Percentiles rank a stretch among this genome's conserved stretches.
Evolutionary conservation across 2,113 vertebrate genomes (phyloP).

Genomic region (Heteronetta atricapilla): DNA sequence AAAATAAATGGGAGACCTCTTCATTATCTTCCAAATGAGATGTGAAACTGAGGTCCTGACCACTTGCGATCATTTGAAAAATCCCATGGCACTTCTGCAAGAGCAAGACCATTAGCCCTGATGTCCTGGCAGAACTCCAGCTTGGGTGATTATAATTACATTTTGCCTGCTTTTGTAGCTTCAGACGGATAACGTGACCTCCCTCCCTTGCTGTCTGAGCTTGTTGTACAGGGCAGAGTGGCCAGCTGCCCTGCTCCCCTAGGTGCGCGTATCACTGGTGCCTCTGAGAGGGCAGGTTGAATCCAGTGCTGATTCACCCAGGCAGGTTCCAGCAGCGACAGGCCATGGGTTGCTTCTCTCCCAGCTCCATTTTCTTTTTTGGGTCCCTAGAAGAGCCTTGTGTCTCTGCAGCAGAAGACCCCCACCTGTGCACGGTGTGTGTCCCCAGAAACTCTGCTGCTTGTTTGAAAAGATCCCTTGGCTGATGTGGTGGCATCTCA

Average conservation of each 20-base stretch:
- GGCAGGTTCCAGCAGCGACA: neutral
- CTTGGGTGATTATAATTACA: conserved; percentile 57
- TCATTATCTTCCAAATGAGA: conserved; percentile 74
- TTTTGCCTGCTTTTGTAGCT: conserved; percentile 40
- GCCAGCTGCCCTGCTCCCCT: neutral
- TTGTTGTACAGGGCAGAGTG: fast-evolving
- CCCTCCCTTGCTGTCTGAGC: neutral
- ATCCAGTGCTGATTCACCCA: fast-evolving
- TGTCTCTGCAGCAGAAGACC: neutral
- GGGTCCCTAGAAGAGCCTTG: neutral
- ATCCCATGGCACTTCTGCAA: conserved; percentile 51
- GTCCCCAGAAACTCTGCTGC: neutral
- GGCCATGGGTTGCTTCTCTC: neutral
- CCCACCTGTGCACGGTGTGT: neutral
- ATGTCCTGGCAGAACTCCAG: conserved; percentile 65
- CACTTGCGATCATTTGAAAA: conserved; percentile 62
- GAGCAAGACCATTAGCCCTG: conserved; percentile 60
- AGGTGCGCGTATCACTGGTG: fast-evolving
- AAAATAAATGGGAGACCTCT: conserved; percentile 66
- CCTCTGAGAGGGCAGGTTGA: neutral
- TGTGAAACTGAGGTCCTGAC: conserved; percentile 69
- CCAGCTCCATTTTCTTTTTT: neutral
- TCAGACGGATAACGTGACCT: neutral
- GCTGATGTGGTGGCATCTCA: neutral
- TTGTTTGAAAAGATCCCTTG: neutral